Evolutionary conservation across 2,113 vertebrate species (phyloP).

Genomic region (Danio rerio): DNA sequence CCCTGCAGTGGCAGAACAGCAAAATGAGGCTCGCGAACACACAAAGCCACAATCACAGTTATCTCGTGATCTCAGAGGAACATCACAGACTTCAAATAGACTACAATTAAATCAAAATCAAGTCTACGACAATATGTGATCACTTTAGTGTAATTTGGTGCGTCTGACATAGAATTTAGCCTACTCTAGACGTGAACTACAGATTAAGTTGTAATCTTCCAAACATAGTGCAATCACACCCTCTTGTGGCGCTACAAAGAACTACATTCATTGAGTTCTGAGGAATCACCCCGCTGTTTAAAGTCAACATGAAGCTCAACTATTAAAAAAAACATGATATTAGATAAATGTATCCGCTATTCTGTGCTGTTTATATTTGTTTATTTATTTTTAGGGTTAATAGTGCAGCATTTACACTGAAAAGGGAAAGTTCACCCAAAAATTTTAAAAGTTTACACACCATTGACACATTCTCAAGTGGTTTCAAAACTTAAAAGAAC

Average conservation of each 20-base stretch:
- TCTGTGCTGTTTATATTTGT: no score
- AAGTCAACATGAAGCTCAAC: constrained; percentile 9
- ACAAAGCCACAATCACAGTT: neutral
- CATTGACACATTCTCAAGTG: no score
- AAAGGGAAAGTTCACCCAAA: no score
- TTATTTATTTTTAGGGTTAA: no score
- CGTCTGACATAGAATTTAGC: neutral
- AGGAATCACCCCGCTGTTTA: neutral
- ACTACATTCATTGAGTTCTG: neutral
- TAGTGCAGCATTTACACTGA: no score
- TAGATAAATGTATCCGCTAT: neutral
- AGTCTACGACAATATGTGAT: neutral
- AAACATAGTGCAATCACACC: constrained; percentile 12
- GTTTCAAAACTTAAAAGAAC: no score
- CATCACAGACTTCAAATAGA: neutral
- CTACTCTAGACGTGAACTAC: neutral
- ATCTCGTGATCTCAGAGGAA: neutral
- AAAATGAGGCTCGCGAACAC: neutral
- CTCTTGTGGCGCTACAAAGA: constrained; percentile 15
- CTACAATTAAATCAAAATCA: neutral
- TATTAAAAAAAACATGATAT: neutral
- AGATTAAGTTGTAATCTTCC: neutral
- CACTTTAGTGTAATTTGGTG: neutral
- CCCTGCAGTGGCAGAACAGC: constrained; percentile 70
- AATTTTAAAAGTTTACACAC: no score